Evolutionary conservation across 2,113 vertebrate genomes (phyloP), one percentile per base, ranked within the genome.

Genomic region (Bubo blakistoni): DNA sequence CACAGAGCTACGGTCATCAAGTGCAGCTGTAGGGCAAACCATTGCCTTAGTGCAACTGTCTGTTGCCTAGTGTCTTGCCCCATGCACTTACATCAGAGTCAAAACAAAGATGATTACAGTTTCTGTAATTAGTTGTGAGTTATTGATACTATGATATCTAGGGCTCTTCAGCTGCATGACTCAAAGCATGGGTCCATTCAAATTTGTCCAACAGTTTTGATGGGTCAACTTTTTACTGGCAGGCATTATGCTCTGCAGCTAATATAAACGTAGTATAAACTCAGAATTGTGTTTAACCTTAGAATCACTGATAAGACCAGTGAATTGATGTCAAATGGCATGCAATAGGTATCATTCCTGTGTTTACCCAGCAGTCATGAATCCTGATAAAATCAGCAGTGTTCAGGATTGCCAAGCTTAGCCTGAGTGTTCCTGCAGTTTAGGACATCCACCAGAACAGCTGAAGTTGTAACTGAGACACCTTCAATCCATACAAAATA

Each of bases 1-100:
- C 17, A 26, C 16, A 36, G 29, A 65, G 2, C 5, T 29, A 8
- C 10, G 10, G 6, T 34, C 4, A 42, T 2, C 0, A 1, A 27
- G 5, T 9, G 24, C 1, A 0, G 7, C 21, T 66, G 21, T 49
- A 10, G 18, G 55, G 70, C 16, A 61, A 87, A 49, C 0, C 51
- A 15, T 20, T 73, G 3, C 20, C 20, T 57, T 38, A 29, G 2
- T 8, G 6, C 26, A 65, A 32, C 27, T 22, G 5, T 73, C 19
- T 42, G 20, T 22, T 57, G 6, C 10, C 22, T 34, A 20, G 3
- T 61, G 7, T 66, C 24, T 62, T 71, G 34, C 3, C 7, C 7
- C 6, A 6, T 70, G 16, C 11, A 84, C 6, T 44, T 52, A 36
- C 2, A 24, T 8, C 7, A 26, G 20, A 3, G 0, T 40, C 22